These are phyloP conservation scores for Lithophane socia DNA, from an alignment of 2,888 invertebrate genomes.

Conservation along the genomic window DNA sequence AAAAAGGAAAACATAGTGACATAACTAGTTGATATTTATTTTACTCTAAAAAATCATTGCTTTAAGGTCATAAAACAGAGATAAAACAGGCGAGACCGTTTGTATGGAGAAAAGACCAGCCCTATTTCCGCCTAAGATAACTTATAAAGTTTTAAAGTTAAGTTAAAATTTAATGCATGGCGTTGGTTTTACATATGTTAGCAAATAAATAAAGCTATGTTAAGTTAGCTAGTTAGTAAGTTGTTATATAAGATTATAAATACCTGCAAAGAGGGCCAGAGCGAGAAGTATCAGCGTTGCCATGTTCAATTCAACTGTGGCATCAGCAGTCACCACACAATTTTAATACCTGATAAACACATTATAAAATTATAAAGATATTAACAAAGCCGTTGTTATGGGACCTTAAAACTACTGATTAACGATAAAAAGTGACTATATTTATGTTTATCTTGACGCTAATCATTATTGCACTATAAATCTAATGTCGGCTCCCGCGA, in stretches of 20 bases:
- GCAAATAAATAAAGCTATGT: no score
- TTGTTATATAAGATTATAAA: slow-evolving; percentile 10
- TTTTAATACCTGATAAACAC: slow-evolving; percentile 18
- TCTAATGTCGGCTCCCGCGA: background rate
- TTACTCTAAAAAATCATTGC: no score
- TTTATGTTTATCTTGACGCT: slow-evolving; percentile 1
- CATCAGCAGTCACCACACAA: background rate
- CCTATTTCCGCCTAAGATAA: no score
- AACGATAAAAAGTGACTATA: slow-evolving; percentile 5
- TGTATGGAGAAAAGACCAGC: no score
- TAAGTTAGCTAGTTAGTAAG: no score
- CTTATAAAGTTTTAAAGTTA: no score
- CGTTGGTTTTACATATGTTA: no score
- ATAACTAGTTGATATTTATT: no score
- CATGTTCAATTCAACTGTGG: slow-evolving; percentile 40
- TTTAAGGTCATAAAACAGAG: no score
- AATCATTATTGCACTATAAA: slow-evolving; percentile 16
- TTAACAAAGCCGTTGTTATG: slow-evolving; percentile 2
- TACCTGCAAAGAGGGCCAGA: slow-evolving; percentile 52
- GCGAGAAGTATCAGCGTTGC: slow-evolving; percentile 32
- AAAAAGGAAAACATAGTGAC: no score
- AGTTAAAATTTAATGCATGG: no score
- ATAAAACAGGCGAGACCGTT: no score
- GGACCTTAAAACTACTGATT: slow-evolving; percentile 28
- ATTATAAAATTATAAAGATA: slow-evolving; percentile 52